Percentiles rank a stretch among this genome's conserved stretches.
phyloP scores from a whole-genome alignment of 2,113 vertebrate species.

The Pleuronectes platessa region DNA sequence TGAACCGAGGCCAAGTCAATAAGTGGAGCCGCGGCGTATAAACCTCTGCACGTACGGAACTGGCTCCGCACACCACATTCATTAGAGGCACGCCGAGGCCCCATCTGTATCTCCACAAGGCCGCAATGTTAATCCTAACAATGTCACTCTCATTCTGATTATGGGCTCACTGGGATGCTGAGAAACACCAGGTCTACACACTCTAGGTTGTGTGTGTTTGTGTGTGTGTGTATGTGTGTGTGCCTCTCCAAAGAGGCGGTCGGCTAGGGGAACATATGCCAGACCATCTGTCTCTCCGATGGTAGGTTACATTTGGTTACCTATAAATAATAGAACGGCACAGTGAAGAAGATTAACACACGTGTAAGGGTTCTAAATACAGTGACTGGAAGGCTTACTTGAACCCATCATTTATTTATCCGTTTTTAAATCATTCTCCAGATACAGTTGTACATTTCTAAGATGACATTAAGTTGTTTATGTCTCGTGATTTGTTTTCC shows the following conservation, averaged over 20 bases:
- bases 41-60: conserved; percentile 43
- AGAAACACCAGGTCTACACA: conserved; percentile 50
- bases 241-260: conserved; percentile 41
- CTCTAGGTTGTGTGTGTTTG: conserved; percentile 28
- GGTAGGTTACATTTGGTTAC: conserved; percentile 59
- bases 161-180: conserved; percentile 44
- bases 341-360: conserved; percentile 35
- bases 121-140: conserved; percentile 42
- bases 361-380: conserved; percentile 1
- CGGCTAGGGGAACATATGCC: conserved; percentile 63
- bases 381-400: not conserved
- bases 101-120: conserved; percentile 55
- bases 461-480: not conserved
- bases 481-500: not conserved
- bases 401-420: conserved; percentile 12
- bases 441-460: not conserved
- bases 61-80: conserved; percentile 49
- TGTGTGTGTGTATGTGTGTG: conserved; percentile 23
- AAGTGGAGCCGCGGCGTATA: conserved; percentile 53
- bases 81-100: conserved; percentile 57
- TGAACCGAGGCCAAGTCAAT: conserved; percentile 71
- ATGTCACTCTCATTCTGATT: conserved; percentile 49
- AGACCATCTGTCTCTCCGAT: conserved; percentile 72
- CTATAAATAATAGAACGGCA: conserved; percentile 58
- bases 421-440: not conserved